These are phyloP conservation scores for Pavo muticus DNA, from an alignment of 2,113 vertebrate species.

Conservation along the genomic window DNA sequence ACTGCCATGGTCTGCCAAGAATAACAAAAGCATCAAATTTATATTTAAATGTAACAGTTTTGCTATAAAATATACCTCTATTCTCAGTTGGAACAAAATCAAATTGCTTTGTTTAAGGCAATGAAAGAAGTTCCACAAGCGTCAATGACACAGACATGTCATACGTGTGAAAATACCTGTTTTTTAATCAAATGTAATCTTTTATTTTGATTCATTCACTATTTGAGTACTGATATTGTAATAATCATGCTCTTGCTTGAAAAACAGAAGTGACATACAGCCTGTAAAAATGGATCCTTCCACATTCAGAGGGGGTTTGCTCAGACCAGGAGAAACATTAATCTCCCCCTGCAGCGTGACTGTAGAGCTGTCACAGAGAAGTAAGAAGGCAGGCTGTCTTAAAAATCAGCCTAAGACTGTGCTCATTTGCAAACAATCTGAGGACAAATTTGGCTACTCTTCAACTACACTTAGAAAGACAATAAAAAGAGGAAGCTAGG, in stretches of 20 bases:
- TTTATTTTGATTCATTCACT: neutral
- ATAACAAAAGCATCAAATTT: neutral
- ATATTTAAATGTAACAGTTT: neutral
- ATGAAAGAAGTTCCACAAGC: neutral
- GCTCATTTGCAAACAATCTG: neutral
- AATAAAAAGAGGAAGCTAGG: neutral
- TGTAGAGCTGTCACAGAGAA: neutral
- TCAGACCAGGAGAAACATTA: neutral
- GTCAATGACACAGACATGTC: neutral
- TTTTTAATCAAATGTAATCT: neutral
- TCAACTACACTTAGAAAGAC: neutral
- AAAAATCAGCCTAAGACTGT: neutral
- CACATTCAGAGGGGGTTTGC: neutral
- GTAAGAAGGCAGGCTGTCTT: neutral
- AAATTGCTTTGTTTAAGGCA: neutral
- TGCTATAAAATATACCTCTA: neutral
- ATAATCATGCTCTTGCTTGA: neutral
- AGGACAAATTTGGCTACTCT: neutral
- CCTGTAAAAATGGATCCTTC: neutral
- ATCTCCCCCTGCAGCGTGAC: neutral
- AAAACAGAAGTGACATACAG: neutral
- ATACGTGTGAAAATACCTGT: neutral
- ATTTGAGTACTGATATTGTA: neutral
- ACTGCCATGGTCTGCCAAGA: conserved; percentile 1
- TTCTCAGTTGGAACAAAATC: neutral